phyloP scores from a whole-genome alignment of 1,140 invertebrate species.

The Kradibia gibbosae region DNA sequence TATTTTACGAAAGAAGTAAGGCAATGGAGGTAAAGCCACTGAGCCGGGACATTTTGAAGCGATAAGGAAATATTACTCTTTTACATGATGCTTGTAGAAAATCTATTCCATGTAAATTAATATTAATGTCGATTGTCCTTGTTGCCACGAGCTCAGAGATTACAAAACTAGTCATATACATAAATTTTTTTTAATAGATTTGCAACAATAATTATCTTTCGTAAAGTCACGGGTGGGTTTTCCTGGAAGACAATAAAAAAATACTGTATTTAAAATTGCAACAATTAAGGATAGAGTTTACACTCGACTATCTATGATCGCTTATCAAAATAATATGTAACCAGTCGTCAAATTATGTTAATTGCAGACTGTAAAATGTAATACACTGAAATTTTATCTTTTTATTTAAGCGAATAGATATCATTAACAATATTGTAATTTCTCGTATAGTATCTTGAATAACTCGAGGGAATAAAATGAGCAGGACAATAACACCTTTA shows the following conservation, averaged over 20 bases:
- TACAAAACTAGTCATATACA: background rate
- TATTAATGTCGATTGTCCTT: background rate
- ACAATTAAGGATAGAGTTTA: background rate
- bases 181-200: background rate
- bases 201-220: background rate
- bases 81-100: background rate
- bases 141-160: background rate
- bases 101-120: background rate
- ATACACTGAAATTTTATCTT: conserved; percentile 43
- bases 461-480: conserved; percentile 16
- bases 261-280: background rate
- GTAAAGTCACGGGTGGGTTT: conserved; percentile 11
- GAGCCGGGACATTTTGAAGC: background rate
- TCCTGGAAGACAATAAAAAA: conserved; percentile 36
- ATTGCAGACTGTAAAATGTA: conserved; percentile 32
- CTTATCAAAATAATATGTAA: conserved; percentile 34
- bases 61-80: background rate
- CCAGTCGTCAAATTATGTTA: conserved; percentile 43
- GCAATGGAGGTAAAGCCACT: background rate
- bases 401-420: conserved; percentile 35
- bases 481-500: conserved; percentile 38
- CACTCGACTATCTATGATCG: background rate
- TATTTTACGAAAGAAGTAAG: background rate
- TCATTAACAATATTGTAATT: conserved; percentile 43
- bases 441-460: background rate